A percentile compares a stretch with the other conserved stretches of the same genome.
Evolutionary conservation across 2,888 invertebrate species (phyloP).

Genomic region (Acanthoscelides obtectus): DNA sequence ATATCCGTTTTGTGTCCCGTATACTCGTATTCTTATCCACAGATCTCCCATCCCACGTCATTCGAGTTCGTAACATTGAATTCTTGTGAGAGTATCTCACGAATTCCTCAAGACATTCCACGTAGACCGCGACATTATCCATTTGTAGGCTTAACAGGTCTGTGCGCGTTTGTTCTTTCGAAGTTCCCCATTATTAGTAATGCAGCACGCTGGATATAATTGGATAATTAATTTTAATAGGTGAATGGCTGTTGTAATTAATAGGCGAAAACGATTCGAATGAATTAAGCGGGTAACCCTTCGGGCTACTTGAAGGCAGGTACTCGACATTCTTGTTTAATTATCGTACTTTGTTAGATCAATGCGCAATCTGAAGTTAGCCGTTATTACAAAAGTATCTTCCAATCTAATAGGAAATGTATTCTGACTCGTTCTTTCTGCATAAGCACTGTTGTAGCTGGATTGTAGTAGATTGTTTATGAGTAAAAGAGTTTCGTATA

Average conservation of each 20-base stretch:
- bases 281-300: not conserved
- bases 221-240: not conserved
- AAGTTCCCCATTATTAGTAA: not conserved
- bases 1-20: not conserved
- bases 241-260: not conserved
- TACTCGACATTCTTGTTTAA: not conserved
- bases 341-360: not conserved
- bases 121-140: not conserved
- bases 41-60: not conserved
- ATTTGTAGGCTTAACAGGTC: not conserved
- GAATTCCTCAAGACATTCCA: not conserved
- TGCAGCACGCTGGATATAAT: not conserved
- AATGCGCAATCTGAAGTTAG: not conserved
- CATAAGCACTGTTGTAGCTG: too few species aligned
- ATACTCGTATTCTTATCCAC: not conserved
- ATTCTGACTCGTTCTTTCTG: too few species aligned
- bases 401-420: too few species aligned
- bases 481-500: too few species aligned
- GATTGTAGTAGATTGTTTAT: too few species aligned
- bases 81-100: not conserved
- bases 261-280: not conserved
- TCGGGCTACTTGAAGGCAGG: not conserved
- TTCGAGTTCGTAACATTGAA: not conserved
- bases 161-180: not conserved
- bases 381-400: too few species aligned